Conservation (phyloP, 2,113 vertebrate genomes). For the Phodopus roborovskii region DNA sequence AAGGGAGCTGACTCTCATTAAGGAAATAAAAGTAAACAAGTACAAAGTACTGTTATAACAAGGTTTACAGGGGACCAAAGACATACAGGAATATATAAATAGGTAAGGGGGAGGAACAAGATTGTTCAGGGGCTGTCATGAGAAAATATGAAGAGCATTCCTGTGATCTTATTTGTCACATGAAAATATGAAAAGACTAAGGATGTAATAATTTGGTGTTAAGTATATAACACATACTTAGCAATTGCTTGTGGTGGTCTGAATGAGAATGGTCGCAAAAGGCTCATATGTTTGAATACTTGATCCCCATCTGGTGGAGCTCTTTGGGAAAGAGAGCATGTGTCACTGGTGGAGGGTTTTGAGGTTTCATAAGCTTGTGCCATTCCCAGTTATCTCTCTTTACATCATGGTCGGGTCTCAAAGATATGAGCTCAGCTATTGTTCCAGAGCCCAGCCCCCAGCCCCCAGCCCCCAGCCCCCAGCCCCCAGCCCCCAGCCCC, state of each 20-base stretch:
- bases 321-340: background rate
- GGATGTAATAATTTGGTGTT: background rate
- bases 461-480: too few relatives aligned
- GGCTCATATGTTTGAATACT: background rate
- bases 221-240: background rate
- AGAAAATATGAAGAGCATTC: background rate
- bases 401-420: background rate
- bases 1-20: background rate
- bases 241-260: background rate
- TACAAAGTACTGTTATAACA: background rate
- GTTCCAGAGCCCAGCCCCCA: background rate
- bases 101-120: background rate
- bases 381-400: background rate
- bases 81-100: background rate
- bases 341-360: background rate
- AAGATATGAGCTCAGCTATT: background rate
- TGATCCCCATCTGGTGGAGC: background rate
- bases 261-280: background rate
- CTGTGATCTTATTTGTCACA: background rate
- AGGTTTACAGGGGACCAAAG: conserved; percentile 1
- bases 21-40: conserved; percentile 1
- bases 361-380: background rate
- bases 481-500: too few relatives aligned
- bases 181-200: conserved; percentile 32
- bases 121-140: background rate